phyloP scores from a whole-genome alignment of 2,113 vertebrate genomes.

The Nothocercus julius region DNA sequence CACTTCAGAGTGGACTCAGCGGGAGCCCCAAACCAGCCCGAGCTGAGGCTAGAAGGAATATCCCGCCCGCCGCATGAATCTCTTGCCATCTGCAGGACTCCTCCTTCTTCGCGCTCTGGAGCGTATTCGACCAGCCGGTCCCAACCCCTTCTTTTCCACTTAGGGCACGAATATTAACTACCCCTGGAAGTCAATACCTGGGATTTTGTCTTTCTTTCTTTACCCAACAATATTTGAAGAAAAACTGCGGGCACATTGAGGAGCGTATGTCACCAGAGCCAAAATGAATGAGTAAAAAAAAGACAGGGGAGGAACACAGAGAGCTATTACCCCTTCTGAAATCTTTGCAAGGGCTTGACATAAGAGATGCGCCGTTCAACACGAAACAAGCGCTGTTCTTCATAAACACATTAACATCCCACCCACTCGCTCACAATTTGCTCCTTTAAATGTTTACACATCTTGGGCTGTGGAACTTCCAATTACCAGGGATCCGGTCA shows the following conservation, averaged over 20 bases:
- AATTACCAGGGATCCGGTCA: background rate
- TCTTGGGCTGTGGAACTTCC: background rate
- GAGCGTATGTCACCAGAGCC: background rate
- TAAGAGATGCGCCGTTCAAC: background rate
- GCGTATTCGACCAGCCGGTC: background rate
- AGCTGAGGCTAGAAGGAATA: conserved; percentile 20
- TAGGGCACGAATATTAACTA: background rate
- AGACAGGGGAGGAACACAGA: background rate
- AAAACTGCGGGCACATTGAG: background rate
- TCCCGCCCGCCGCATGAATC: background rate
- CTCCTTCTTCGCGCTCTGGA: conserved; percentile 11
- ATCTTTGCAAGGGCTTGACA: background rate
- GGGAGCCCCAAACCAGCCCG: conserved; percentile 2
- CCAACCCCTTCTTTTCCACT: conserved; percentile 22
- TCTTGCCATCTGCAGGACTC: background rate
- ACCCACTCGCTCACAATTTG: background rate
- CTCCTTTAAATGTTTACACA: background rate
- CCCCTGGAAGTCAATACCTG: background rate
- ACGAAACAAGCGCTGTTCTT: background rate
- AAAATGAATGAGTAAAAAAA: background rate
- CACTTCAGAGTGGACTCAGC: background rate
- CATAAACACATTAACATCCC: background rate
- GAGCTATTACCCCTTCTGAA: background rate
- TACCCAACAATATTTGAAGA: background rate
- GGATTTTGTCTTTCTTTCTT: background rate